A percentile compares a stretch with the other conserved stretches of the same genome.
phyloP scores from a whole-genome alignment of 2,797 vertebrate species.

The Tachyglossus aculeatus region DNA sequence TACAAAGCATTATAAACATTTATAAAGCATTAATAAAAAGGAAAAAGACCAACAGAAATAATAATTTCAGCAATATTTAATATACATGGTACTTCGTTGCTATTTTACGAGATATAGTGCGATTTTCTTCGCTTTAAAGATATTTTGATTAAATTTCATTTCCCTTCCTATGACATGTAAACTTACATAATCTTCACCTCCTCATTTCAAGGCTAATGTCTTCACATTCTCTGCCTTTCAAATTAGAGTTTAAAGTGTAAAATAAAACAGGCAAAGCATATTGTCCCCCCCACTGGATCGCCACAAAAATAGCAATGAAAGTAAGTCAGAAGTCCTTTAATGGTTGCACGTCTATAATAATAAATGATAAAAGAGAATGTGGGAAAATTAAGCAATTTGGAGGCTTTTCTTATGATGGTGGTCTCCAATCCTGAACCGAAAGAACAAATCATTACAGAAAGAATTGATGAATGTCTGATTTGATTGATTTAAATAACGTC shows the following conservation, averaged over 20 bases:
- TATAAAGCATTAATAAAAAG: background rate
- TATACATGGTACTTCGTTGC: background rate
- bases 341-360: background rate
- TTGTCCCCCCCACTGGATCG: background rate
- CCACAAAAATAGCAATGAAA: constrained; percentile 6
- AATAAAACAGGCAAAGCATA: background rate
- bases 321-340: background rate
- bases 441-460: background rate
- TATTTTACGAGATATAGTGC: background rate
- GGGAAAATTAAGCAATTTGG: background rate
- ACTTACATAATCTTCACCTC: background rate
- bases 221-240: background rate
- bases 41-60: constrained; percentile 9
- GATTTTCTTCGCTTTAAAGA: background rate
- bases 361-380: background rate
- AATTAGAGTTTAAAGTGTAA: background rate
- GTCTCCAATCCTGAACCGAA: background rate
- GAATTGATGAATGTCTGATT: background rate
- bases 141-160: background rate
- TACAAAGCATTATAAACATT: too few species aligned
- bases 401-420: background rate
- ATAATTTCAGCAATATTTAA: background rate
- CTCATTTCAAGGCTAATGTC: background rate
- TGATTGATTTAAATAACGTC: background rate
- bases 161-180: background rate